Evolutionary conservation across 2,888 invertebrate genomes (phyloP), one percentile per base, ranked within the genome.

Genomic region (Amblyteles armatorius): DNA sequence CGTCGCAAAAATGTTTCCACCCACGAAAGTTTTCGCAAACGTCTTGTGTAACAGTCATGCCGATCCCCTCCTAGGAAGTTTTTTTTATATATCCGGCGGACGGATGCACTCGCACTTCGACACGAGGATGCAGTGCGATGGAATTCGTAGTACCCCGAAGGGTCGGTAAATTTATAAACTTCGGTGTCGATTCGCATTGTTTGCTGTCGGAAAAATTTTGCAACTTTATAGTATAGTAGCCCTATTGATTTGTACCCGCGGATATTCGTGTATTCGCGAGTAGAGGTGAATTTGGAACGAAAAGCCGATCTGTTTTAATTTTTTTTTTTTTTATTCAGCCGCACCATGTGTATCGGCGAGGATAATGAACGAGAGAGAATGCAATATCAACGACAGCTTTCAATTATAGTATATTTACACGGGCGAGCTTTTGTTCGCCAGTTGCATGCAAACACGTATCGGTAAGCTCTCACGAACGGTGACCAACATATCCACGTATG

Each of bases 21-120:
- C 76, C 72, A 67, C 81, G 40, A 81, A 84, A 77, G 60, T 84
- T 77, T 84, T 77, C 72, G 36, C 81, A 84, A 84, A 84, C 79
- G 76, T 81, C 26, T 44, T 74, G 55, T 74, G 69, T 67, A 63
- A 69, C 68, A 69, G 40, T 67, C 83, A 50, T 63, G 60, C 63
- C 78, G 69, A 79, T 83, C 74, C 68, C 26, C 22, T 33, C 19
- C 33, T 57, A 50, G 65, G 57, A 78, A 78, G 63, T 71, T 82
- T 71, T 82, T 82, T 77, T 82, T 52, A 57, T 76, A 55, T 77
- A 65, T 68, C 19, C 50, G 16, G 3, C 48, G 50, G 29, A 40
- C 44, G 50, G 13, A 69, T 50, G 44, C 13, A n/a, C n/a, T 26
- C 19, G 44, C 6, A 60, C 19, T 36, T 55, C 52, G 33, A 68